Percentiles rank a stretch among this genome's conserved stretches.
These are phyloP conservation scores for Triplophysa rosa DNA, from an alignment of 2,113 vertebrate genomes.

Conservation along the genomic window DNA sequence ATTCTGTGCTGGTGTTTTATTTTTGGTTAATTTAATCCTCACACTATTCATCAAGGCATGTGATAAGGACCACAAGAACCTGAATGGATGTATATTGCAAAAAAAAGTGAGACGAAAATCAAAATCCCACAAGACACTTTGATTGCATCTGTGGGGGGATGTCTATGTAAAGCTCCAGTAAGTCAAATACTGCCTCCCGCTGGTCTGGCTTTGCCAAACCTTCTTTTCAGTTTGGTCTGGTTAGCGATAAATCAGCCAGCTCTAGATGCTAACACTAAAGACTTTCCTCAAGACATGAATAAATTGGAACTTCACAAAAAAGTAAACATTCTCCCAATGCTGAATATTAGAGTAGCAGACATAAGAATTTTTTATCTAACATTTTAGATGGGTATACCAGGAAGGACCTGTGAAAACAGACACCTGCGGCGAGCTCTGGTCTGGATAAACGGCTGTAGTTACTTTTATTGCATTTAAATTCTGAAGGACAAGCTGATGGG, in stretches of 20 bases:
- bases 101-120: background rate
- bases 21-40: slow-evolving; percentile 65
- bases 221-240: background rate
- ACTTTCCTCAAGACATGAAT: no score
- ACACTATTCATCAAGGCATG: slow-evolving; percentile 39
- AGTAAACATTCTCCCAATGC: background rate
- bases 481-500: background rate
- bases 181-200: slow-evolving; percentile 34
- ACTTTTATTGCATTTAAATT: background rate
- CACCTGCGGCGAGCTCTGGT: background rate
- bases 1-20: slow-evolving; percentile 71
- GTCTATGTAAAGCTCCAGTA: background rate
- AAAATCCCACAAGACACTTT: background rate
- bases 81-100: slow-evolving; percentile 20
- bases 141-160: background rate
- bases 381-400: background rate
- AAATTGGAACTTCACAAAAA: no score
- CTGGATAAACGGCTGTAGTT: background rate
- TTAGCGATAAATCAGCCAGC: no score
- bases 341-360: background rate
- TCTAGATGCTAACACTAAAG: no score
- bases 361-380: background rate
- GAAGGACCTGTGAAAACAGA: no score
- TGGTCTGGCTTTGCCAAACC: slow-evolving; percentile 3
- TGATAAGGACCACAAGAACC: slow-evolving; percentile 8